These are phyloP conservation scores for Oncopeltus fasciatus DNA, from an alignment of 1,140 invertebrate genomes.

Conservation along the genomic window DNA sequence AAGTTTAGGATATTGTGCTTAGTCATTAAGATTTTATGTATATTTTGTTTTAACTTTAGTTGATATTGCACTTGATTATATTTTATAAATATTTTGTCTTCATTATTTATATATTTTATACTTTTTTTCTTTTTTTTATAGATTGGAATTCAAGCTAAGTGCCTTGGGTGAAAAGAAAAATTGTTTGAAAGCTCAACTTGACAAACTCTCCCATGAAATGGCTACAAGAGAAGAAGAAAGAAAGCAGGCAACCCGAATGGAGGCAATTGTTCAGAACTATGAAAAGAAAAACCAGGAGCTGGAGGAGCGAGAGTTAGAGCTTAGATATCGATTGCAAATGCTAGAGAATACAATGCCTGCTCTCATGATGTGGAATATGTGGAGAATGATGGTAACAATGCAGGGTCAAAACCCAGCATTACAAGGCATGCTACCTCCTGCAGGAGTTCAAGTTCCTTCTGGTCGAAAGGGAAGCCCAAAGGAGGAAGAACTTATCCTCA, in stretches of 20 bases:
- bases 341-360: conserved; percentile 48
- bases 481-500: conserved; percentile 15
- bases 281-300: conserved; percentile 42
- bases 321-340: conserved; percentile 41
- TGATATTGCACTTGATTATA: no score
- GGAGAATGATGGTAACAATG: conserved; percentile 24
- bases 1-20: no score
- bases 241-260: conserved; percentile 21
- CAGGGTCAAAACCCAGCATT: neutral
- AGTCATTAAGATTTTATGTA: no score
- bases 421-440: neutral
- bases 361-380: conserved; percentile 44
- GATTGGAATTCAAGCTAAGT: conserved; percentile 25
- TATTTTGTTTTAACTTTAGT: no score
- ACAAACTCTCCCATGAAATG: conserved; percentile 21
- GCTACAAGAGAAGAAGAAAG: conserved; percentile 22
- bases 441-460: neutral
- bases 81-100: no score
- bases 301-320: conserved; percentile 39
- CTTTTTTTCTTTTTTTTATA: conserved; percentile 21
- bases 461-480: neutral
- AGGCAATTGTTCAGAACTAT: conserved; percentile 28
- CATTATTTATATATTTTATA: no score
- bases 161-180: conserved; percentile 25
- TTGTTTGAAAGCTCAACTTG: conserved; percentile 24